Percentiles rank a stretch among this genome's conserved stretches.
phyloP scores from a whole-genome alignment of 2,113 vertebrate genomes.

The Scytalopus superciliaris region DNA sequence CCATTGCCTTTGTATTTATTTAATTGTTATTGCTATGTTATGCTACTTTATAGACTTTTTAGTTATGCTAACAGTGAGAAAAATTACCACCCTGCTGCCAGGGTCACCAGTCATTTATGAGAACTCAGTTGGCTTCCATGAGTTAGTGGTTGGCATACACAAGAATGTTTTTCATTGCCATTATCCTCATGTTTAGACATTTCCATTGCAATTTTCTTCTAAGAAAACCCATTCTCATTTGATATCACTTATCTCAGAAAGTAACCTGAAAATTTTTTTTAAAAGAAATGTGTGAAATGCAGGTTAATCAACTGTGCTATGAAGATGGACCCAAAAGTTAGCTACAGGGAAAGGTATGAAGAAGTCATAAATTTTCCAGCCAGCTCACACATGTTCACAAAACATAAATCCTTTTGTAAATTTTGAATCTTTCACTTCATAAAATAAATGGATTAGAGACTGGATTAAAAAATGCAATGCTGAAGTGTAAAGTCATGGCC shows the following conservation, averaged over 20 bases:
- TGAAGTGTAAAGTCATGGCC: neutral
- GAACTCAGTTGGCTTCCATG: neutral
- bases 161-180: neutral
- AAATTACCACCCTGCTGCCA: constrained; percentile 4
- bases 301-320: neutral
- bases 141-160: neutral
- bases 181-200: neutral
- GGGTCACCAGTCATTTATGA: constrained; percentile 22
- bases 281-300: neutral
- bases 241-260: neutral
- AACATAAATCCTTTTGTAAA: constrained; percentile 11
- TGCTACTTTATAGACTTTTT: neutral
- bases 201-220: neutral
- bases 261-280: neutral
- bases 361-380: neutral
- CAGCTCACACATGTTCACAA: neutral
- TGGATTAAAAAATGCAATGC: constrained; percentile 16
- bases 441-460: constrained; percentile 2
- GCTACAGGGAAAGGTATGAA: neutral
- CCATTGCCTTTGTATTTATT: neutral
- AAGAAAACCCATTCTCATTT: neutral
- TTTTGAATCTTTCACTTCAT: constrained; percentile 10
- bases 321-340: neutral
- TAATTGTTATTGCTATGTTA: constrained; percentile 24
- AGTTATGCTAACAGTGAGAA: neutral